These are phyloP conservation scores for Esox masquinongy DNA, from an alignment of 2,797 vertebrate species.

Conservation along the genomic window DNA sequence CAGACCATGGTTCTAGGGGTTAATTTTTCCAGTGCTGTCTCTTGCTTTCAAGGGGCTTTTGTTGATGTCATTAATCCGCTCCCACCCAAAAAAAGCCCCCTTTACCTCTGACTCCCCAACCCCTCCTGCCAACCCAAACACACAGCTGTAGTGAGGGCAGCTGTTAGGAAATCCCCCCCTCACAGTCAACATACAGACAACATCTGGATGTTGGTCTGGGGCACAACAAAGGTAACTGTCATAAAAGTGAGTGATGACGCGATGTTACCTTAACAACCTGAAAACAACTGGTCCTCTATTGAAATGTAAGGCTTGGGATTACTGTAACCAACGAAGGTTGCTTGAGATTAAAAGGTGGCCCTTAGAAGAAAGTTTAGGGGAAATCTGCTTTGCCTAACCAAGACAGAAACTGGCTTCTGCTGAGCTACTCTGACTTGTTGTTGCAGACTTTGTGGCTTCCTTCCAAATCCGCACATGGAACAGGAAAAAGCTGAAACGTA, in stretches of 20 bases:
- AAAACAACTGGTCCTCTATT: not conserved
- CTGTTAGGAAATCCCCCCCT: constrained; percentile 16
- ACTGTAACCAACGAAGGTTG: not conserved
- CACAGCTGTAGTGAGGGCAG: constrained; percentile 12
- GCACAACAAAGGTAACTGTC: constrained; percentile 22
- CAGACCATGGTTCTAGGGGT: constrained; percentile 29
- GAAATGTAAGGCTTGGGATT: not conserved
- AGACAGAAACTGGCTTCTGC: not conserved
- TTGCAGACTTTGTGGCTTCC: not conserved
- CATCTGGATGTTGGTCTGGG: constrained; percentile 20
- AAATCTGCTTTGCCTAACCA: not conserved
- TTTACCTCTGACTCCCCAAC: not conserved
- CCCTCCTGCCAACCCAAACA: constrained; percentile 13
- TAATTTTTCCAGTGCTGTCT: constrained; percentile 32
- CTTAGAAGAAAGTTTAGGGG: not conserved
- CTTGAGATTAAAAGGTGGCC: not conserved
- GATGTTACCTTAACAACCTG: not conserved
- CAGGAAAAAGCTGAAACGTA: constrained; percentile 7
- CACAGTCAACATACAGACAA: constrained; percentile 1
- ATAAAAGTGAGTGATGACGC: not conserved
- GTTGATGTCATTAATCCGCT: constrained; percentile 42
- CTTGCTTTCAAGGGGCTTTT: constrained; percentile 29
- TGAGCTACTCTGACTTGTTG: not conserved
- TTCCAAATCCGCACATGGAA: constrained; percentile 15
- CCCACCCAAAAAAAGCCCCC: not conserved